Percentiles rank a stretch among this genome's conserved stretches.
These are phyloP conservation scores for Limnothrissa miodon DNA, from an alignment of 2,113 vertebrate genomes.

Conservation along the genomic window DNA sequence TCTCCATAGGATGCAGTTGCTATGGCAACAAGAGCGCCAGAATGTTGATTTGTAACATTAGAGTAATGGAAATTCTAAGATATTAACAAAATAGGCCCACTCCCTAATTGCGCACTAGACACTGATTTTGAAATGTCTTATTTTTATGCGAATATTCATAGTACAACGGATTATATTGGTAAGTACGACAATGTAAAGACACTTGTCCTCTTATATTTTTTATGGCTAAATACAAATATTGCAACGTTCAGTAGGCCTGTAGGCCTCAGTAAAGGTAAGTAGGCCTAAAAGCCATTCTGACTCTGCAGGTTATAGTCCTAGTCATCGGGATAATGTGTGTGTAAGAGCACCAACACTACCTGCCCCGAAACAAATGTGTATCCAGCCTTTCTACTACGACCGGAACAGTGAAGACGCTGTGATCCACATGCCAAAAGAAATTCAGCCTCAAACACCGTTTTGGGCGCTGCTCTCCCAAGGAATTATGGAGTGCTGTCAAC, in stretches of 20 bases:
- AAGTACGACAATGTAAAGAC: neutral
- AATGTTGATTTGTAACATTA: neutral
- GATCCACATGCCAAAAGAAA: neutral
- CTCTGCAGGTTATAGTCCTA: neutral
- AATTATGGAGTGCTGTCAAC: neutral
- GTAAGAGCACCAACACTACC: neutral
- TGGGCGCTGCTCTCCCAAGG: neutral
- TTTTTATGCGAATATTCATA: neutral
- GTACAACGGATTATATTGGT: too few species aligned
- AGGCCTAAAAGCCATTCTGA: neutral
- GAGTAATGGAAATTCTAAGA: neutral
- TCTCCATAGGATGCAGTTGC: neutral
- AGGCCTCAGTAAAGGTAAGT: too few species aligned
- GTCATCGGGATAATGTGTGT: neutral
- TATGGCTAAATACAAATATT: too few species aligned
- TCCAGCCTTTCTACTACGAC: neutral
- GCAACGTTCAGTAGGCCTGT: too few species aligned
- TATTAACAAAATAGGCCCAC: neutral
- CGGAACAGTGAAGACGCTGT: neutral
- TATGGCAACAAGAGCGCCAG: neutral
- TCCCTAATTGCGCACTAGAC: neutral
- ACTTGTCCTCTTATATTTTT: too few species aligned
- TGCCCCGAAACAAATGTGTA: neutral
- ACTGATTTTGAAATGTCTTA: neutral
- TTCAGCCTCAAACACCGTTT: neutral